Evolutionary conservation across 2,797 vertebrate genomes (phyloP).

Genomic region (Myotis myotis): DNA sequence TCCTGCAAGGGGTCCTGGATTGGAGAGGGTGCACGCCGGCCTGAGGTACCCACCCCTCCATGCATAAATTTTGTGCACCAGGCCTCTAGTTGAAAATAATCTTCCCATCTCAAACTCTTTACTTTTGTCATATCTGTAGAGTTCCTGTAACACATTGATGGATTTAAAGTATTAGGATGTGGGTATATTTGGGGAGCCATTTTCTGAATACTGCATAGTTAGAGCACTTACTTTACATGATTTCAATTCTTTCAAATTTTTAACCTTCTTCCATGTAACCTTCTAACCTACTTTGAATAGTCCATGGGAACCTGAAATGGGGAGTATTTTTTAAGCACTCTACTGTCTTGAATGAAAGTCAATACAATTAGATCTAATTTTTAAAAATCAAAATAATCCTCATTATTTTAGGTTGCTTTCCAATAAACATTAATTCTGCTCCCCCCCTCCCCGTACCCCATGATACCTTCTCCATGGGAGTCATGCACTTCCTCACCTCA

Average conservation of each 20-base stretch:
- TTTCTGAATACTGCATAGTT: not conserved
- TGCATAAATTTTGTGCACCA: no score
- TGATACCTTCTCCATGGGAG: no score
- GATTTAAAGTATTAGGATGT: not conserved
- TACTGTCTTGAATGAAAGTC: not conserved
- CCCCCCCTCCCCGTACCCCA: no score
- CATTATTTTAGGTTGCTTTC: not conserved
- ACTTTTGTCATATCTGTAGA: not conserved
- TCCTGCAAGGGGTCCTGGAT: no score
- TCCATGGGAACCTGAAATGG: not conserved
- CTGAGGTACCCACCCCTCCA: no score
- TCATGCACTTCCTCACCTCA: no score
- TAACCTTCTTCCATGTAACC: not conserved
- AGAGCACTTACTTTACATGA: not conserved
- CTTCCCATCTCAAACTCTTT: not conserved
- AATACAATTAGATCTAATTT: not conserved
- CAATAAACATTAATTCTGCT: no score
- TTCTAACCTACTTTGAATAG: not conserved
- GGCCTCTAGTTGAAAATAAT: not conserved
- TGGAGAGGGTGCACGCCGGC: no score
- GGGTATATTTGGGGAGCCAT: not conserved
- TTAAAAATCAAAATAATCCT: not conserved
- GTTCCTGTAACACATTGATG: not conserved
- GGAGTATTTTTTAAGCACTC: not conserved
- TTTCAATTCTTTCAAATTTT: not conserved